Evolutionary conservation across 2,888 invertebrate genomes (phyloP).

Genomic region (Melinaea menophilus): DNA sequence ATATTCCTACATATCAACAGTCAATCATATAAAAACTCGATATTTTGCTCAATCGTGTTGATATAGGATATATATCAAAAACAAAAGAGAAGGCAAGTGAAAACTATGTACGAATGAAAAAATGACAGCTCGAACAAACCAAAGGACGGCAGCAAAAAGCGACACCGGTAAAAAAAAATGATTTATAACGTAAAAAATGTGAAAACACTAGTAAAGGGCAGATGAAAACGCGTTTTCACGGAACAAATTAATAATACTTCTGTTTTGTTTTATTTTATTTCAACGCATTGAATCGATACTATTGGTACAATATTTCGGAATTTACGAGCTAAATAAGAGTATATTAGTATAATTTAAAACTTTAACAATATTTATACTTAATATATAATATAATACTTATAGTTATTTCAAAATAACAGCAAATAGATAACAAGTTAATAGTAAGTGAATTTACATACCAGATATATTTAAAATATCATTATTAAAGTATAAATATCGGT

Average conservation of each 20-base stretch:
- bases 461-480: constrained; percentile 20
- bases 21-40: neutral
- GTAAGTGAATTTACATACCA: no score
- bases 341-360: no score
- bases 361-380: no score
- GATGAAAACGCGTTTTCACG: constrained; percentile 72
- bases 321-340: no score
- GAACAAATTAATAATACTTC: constrained; percentile 74
- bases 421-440: no score
- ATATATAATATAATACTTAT: no score
- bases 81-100: constrained; percentile 67
- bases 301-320: no score
- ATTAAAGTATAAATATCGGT: constrained; percentile 37
- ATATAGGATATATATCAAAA: constrained; percentile 32
- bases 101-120: constrained; percentile 72
- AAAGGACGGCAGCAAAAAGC: constrained; percentile 74
- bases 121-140: constrained; percentile 72
- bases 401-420: no score
- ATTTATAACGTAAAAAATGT: constrained; percentile 78
- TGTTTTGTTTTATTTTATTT: constrained; percentile 51
- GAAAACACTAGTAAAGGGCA: constrained; percentile 73
- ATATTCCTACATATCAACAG: no score
- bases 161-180: constrained; percentile 77
- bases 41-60: neutral
- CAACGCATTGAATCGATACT: neutral